Evolutionary conservation across 2,888 invertebrate species (phyloP), one percentile per base, ranked within the genome.

Genomic region (Iphiclides podalirius): DNA sequence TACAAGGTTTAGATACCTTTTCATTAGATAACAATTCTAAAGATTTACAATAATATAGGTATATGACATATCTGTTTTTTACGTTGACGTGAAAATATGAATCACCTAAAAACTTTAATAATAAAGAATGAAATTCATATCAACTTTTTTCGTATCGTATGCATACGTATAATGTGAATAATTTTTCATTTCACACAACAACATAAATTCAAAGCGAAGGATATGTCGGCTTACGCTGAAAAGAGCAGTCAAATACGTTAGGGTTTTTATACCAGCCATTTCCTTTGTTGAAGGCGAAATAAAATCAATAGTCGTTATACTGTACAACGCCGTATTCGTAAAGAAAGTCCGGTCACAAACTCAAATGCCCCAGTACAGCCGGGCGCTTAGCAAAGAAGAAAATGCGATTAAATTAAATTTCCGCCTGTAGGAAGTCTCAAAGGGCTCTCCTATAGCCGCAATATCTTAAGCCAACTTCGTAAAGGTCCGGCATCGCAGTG

Each of bases 331-430:
- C 38, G 17, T 45, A 64, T 64, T 66, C 62, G 57, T 52, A 67
- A 66, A 60, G 58, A 66, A 70, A 73, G 70, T 69, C 60, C 61
- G 54, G 55, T 64, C 53, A 54, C 64, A 66, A 71, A 67, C 70
- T 59, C 60, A 64, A 72, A 72, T 72, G 68, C 67, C 63, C 63
- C 63, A 61, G 61, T 54, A 69, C 71, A 70, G 68, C 67, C 54
- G 72, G 65, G 74, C 72, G 74, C 72, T 79, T 73, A 73, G 67
- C 64, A 75, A 75, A 78, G 70, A 70, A 79, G 78, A 81, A 79
- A 82, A 80, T 75, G 71, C 77, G 80, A 84, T 84, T 80, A 84
- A 85, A 84, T 85, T 82, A 81, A 85, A 85, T 81, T 80, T 84
- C 80, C 83, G 73, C 64, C 60, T 65, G 72, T 63, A 67, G 72